Evolutionary conservation across 2,113 vertebrate species (phyloP), one percentile per base, ranked within the genome.

Genomic region (Python bivittatus): DNA sequence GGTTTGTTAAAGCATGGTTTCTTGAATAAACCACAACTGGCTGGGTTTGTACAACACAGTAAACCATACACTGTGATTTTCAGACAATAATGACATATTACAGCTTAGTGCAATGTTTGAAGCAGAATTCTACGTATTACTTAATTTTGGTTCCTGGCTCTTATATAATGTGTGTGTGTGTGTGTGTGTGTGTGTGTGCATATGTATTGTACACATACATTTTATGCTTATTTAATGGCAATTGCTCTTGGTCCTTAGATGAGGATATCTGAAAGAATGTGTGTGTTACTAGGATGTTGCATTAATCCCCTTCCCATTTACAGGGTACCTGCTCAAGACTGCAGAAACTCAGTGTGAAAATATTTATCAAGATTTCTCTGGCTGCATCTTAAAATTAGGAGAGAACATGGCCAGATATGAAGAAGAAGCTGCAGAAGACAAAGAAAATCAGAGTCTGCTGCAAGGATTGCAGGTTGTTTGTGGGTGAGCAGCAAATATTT

Each of bases 321-420:
- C 95, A 97, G 97, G 96, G 11, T 93, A 95, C 93, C 58, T 97
- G 72, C 52, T 86, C 0, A 95, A 89, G 92, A 92, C 95, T 9
- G 93, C 94, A 1, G 97, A 97, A 83, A 94, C 95, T 20, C 83
- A 93, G 86, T 98, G 98, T 7, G 94, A 96, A 29, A 94, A 95
- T 27, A 89, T 97, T 57, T 98, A 98, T 88, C 97, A 94, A 84
- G 97, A 98, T 84, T 98, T 98, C 88, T 98, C 98, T 0, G 96
- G 97, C 13, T 97, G 98, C 42, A 94, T 98, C 91, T 97, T 98
- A 94, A 97, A 97, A 93, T 96, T 98, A 93, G 97, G 98, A 29
- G 95, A 97, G n/a, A 97, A 97, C 52, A 97, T 97, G 97, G 97
- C 97, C 92, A 97, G 92, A 33, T 97, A 97, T 13, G 93, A 96